Percentiles rank a stretch among this genome's conserved stretches.
Conservation (phyloP, 2,797 vertebrate genomes). For the Bothrops alternatus region DNA sequence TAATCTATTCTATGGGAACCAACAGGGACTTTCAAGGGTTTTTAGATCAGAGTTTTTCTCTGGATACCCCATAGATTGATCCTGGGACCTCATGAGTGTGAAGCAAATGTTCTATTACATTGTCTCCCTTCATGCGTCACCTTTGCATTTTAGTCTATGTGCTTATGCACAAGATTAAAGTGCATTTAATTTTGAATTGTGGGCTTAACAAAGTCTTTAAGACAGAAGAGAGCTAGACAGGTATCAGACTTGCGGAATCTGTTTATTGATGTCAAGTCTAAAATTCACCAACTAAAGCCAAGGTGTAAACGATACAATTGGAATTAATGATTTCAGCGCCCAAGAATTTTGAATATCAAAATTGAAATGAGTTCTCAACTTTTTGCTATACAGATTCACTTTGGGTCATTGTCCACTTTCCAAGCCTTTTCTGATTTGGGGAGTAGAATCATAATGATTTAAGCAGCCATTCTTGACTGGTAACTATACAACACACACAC, state of each 20-base stretch:
- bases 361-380: neutral
- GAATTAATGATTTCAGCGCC: neutral
- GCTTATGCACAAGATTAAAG: neutral
- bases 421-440: too few species aligned
- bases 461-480: too few species aligned
- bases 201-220: neutral
- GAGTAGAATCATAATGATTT: too few species aligned
- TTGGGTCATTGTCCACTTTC: neutral
- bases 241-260: neutral
- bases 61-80: neutral
- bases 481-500: too few species aligned
- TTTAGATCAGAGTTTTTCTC: neutral
- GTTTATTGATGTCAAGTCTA: neutral
- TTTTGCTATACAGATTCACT: neutral
- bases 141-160: too few species aligned
- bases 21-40: neutral
- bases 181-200: neutral
- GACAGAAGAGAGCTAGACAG: too few species aligned
- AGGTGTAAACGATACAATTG: neutral
- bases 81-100: neutral
- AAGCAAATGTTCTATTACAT: neutral
- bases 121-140: too few species aligned
- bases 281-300: neutral
- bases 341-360: neutral
- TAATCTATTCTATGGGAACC: neutral